Evolutionary conservation across 2,113 vertebrate species (phyloP).

Genomic region (Oostethus manadensis): DNA sequence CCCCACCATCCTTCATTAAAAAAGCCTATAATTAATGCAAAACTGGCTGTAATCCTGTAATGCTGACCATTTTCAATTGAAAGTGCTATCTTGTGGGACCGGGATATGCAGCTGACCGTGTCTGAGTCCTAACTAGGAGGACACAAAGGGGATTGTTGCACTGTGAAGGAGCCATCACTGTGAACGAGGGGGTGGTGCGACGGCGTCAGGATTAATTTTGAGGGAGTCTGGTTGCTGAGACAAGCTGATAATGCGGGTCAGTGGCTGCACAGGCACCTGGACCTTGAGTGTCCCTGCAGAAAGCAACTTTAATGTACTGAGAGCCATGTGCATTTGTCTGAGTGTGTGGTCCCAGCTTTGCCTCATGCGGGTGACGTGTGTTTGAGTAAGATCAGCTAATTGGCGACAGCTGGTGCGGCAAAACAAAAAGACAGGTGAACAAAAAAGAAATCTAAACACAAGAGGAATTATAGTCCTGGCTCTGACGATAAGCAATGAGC

Average conservation of each 20-base stretch:
- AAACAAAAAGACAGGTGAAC: conserved; percentile 54
- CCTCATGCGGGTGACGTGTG: background rate
- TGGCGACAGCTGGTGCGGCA: too few species aligned
- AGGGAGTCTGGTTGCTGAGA: conserved; percentile 48
- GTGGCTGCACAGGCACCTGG: conserved; percentile 58
- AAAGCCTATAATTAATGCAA: conserved; percentile 57
- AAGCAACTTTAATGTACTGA: conserved; percentile 51
- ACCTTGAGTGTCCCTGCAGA: conserved; percentile 46
- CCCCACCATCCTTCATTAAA: conserved; percentile 47
- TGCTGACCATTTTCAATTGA: conserved; percentile 38
- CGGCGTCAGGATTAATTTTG: conserved; percentile 56
- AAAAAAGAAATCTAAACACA: conserved; percentile 44
- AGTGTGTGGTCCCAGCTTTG: background rate
- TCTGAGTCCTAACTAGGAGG: conserved; percentile 35
- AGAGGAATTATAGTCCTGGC: conserved; percentile 60
- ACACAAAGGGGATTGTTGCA: conserved; percentile 34
- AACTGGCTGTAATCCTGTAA: conserved; percentile 51
- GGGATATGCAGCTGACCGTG: conserved; percentile 45
- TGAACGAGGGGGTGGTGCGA: conserved; percentile 28
- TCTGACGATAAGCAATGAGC: conserved; percentile 32
- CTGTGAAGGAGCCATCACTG: conserved; percentile 36
- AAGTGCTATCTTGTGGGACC: conserved; percentile 34
- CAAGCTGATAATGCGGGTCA: conserved; percentile 62
- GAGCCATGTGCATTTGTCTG: conserved; percentile 14
- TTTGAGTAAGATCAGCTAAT: background rate